Evolutionary conservation across 2,888 invertebrate genomes (phyloP), one percentile per base, ranked within the genome.

Genomic region (Aleiodes testaceus): DNA sequence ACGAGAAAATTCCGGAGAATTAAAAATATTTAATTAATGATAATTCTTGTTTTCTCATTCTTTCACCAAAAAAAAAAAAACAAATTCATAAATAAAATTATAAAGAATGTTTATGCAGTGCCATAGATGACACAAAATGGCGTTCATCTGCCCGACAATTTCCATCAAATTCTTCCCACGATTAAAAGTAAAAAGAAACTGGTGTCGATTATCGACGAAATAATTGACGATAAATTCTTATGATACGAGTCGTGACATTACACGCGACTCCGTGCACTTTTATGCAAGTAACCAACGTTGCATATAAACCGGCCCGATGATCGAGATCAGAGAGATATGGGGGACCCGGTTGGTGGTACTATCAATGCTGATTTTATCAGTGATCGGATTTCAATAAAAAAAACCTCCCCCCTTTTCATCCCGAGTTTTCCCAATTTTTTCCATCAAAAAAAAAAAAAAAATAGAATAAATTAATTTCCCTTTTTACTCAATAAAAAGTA

Each of bases 221-320:
- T 77, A 79, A 79, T 76, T 68, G 74, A 68, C 77, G 74, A 79
- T 78, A 79, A 79, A 79, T 79, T 75, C 70, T 61, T 69, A 61
- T 47, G 72, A 30, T 59, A 67, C 69, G 52, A 49, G 47, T 61
- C 49, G 52, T 69, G 50, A 55, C 67, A 67, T 59, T 49, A 67
- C 67, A 67, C 67, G 67, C 55, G 26, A 59, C 55, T 55, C 26
- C 42, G n/a, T 44, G 18, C 44, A 44, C 18, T 22, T 63, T 44
- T 64, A 64, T 47, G 9, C 36, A 36, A 30, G 14, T 53, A n/a
- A 18, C n/a, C 11, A 22, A 52, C 14, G 53, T 12, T 42, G 11
- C 44, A 52, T 66, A 53, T 65, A 68, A 68, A 68, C 68, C 59
- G 68, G 68, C 47, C 55, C 59, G 45, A 36, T 30, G 68, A 68